A percentile compares a stretch with the other conserved stretches of the same genome.
Evolutionary conservation across 2,797 vertebrate genomes (phyloP).

Genomic region (Anniella stebbinsi): DNA sequence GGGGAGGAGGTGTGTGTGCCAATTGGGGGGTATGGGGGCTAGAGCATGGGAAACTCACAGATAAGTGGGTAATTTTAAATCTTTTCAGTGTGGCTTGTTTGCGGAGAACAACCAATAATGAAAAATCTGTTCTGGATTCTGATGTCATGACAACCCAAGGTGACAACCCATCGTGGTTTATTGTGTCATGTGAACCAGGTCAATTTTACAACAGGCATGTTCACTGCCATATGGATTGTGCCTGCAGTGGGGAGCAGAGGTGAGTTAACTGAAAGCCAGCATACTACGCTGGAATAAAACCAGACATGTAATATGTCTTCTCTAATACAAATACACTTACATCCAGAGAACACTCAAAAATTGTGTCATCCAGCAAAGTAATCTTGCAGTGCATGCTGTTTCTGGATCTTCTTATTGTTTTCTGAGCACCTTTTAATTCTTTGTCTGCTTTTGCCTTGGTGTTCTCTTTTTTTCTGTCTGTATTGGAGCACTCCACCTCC

Average conservation of each 20-base stretch:
- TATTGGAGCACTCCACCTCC: slow-evolving; percentile 75
- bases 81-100: too few species aligned
- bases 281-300: neutral
- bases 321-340: slow-evolving; percentile 79
- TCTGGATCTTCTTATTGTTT: slow-evolving; percentile 83
- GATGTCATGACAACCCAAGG: too few species aligned
- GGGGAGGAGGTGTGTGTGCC: too few species aligned
- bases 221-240: neutral
- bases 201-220: neutral
- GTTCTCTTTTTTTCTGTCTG: slow-evolving; percentile 74
- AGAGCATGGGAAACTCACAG: too few species aligned
- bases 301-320: neutral
- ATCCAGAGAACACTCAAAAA: slow-evolving; percentile 93
- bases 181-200: too few species aligned
- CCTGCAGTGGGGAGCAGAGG: neutral
- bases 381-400: slow-evolving; percentile 91
- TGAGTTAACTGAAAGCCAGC: neutral
- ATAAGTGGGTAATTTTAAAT: too few species aligned
- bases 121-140: too few species aligned
- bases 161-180: too few species aligned
- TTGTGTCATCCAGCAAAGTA: slow-evolving; percentile 90
- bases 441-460: slow-evolving; percentile 78
- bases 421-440: slow-evolving; percentile 82
- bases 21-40: too few species aligned
- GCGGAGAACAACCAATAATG: too few species aligned